These are phyloP conservation scores for Pycnomerus fuliginosus DNA, from an alignment of 2,888 invertebrate species.

Conservation along the genomic window DNA sequence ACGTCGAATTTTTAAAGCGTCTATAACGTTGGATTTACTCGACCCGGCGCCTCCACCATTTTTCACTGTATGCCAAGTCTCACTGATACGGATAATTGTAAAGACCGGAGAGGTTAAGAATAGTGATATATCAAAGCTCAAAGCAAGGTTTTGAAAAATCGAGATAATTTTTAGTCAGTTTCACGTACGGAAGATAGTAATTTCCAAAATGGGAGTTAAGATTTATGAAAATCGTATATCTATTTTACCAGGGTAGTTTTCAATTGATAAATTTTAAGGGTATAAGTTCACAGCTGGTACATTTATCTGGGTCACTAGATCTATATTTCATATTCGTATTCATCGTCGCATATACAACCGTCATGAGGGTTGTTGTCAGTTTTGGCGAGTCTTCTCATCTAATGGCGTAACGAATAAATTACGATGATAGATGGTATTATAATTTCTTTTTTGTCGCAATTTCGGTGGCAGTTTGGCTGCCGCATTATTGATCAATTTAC, in stretches of 20 bases:
- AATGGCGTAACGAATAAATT: slow-evolving; percentile 40
- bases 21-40: too few relatives aligned
- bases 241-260: slow-evolving; percentile 34
- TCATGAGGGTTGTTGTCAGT: slow-evolving; percentile 39
- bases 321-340: slow-evolving; percentile 45
- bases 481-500: slow-evolving; percentile 25
- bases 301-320: slow-evolving; percentile 37
- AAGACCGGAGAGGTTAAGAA: too few relatives aligned
- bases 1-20: too few relatives aligned
- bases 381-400: slow-evolving; percentile 33
- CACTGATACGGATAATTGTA: too few relatives aligned
- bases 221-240: slow-evolving; percentile 36
- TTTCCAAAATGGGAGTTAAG: slow-evolving; percentile 24
- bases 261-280: slow-evolving; percentile 40
- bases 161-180: slow-evolving; percentile 22
- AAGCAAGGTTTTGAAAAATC: slow-evolving; percentile 10
- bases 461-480: slow-evolving; percentile 7
- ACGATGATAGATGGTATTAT: slow-evolving; percentile 40
- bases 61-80: too few relatives aligned
- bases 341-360: slow-evolving; percentile 35
- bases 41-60: too few relatives aligned
- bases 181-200: slow-evolving; percentile 20
- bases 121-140: not conserved
- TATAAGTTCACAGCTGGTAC: slow-evolving; percentile 38
- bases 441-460: slow-evolving; percentile 34